Base-by-base conservation (phyloP, 2,113 vertebrate genomes). In the Leptosomus discolor region DNA sequence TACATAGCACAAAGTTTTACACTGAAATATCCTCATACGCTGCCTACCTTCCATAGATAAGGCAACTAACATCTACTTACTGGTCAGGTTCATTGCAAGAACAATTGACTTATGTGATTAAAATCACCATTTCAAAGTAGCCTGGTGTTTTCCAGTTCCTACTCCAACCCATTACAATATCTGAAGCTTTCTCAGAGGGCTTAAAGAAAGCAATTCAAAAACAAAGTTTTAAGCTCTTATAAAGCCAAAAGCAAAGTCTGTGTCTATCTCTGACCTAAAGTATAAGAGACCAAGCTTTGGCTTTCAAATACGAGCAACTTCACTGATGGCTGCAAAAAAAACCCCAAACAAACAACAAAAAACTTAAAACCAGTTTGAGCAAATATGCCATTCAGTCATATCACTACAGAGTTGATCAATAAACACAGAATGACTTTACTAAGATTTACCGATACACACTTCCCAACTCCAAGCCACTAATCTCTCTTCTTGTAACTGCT, bases 341-440 rank as follows among this genome's bases (percentile, higher is more conserved):
- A 3, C 12, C 9, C n/a, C n/a, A n/a, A 14, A 30, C 23, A 53
- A 45, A 30, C 1, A 34, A 36, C 17, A 12, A 27, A 7, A 9
- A 11, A 46, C 45, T 51, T 26, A 29, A 85, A 92, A 85, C 3
- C 76, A 34, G 86, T 19, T 24, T n/a, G 71, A 76, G 48, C 26
- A 61, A 61, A 81, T 6, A 10, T 23, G 22, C 15, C 46, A 4
- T 18, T 68, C 48, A 3, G 6, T 30, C 5, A 0, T 19, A 39
- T 26, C 43, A 60, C 9, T 51, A 32, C 26, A 22, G 17, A 60
- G 48, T 0, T 9, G 53, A 73, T 34, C 15, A 46, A 48, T 8
- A 36, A 92, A 69, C 56, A 68, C 5, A 32, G 29, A 78, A 75
- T 3, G 8, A 51, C 45, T 51, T 56, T 0, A 56, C 10, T 23